Base-by-base conservation (phyloP, 2,797 vertebrate genomes). In the Sebastes variabilis region DNA sequence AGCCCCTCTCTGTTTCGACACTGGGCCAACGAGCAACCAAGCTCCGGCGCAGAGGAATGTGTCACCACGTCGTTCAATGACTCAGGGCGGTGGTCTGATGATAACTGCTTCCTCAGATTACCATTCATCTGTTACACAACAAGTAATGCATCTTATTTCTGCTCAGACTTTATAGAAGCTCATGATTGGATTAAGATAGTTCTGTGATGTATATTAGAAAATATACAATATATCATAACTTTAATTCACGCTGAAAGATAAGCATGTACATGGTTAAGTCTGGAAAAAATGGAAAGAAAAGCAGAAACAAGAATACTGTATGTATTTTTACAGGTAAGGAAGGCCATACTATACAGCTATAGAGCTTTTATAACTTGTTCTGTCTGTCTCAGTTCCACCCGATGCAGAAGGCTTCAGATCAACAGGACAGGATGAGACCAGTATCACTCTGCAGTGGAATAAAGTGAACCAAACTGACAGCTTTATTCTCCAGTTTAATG, bases 361-460 rank as follows among this genome's bases (percentile, higher is more conserved):
- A 62, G 10, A 62, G 2, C 18, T 24, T 10, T 18, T 3, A 62
- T 22, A 7, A 46, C 20, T 30, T 29, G 66, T 32, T 2, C 27
- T 29, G 27, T 66, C 20, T 66, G 2, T 65, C 20, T 24, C 65
- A 83, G 84, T 2, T 77, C 85, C 85, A n/a, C 1, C 2, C 2
- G 22, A 80, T 38, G 72, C 84, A 30, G 4, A 4, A 2, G 2
- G 4, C 0, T 74, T 89, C 24, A 61, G 0, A 32, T 2, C 34
- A 8, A 1, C 1, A 42, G 1, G 0, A 4, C 85, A 42, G 58
- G 13, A 3, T 65, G 81, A 89, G 2, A 83, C 0, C 46, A 69
- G 49, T 7, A 11, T 91, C 71, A 89, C 66, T 66, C 69, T 93
- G 42, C 78, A 89, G 61, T 92, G 92, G 92, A 12, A 64, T 42